Percentiles rank a stretch among this genome's conserved stretches.
phyloP scores from a whole-genome alignment of 2,113 vertebrate genomes.

The Uropsilus gracilis region DNA sequence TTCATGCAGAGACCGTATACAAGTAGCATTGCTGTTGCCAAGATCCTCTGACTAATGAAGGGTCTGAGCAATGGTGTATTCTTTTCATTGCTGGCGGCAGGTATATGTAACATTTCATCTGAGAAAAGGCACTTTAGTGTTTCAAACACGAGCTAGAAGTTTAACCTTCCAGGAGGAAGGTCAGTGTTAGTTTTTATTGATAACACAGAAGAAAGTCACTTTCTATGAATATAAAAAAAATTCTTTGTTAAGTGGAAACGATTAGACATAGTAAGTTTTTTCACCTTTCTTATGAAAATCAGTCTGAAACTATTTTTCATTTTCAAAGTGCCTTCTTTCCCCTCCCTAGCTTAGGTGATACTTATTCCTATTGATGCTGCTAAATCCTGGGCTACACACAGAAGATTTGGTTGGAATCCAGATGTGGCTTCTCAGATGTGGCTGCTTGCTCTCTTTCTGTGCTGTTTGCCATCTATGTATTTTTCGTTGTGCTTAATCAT shows the following conservation, averaged over 20 bases:
- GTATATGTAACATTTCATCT: constrained; percentile 85
- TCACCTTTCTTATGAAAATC: constrained; percentile 79
- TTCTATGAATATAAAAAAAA: constrained; percentile 82
- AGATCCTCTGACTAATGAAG: constrained; percentile 88
- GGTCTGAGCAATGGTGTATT: constrained; percentile 78
- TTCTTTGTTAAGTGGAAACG: constrained; percentile 76
- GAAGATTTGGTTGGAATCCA: too few relatives aligned
- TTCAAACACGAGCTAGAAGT: constrained; percentile 85
- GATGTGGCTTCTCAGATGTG: too few relatives aligned
- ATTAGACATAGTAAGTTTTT: constrained; percentile 81
- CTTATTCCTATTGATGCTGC: neutral
- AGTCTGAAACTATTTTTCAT: constrained; percentile 68
- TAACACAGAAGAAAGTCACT: constrained; percentile 82
- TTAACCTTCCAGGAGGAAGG: constrained; percentile 88
- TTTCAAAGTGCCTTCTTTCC: neutral
- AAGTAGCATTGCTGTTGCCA: constrained; percentile 84
- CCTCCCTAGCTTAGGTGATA: neutral
- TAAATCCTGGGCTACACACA: neutral
- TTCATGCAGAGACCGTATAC: constrained; percentile 85
- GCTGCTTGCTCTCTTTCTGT: neutral
- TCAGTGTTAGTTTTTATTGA: constrained; percentile 86
- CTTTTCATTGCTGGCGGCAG: constrained; percentile 83
- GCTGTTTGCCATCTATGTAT: neutral
- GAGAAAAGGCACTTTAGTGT: constrained; percentile 82
- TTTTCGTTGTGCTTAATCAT: neutral